phyloP scores from a whole-genome alignment of 2,113 vertebrate genomes.

The Nymphicus hollandicus region DNA sequence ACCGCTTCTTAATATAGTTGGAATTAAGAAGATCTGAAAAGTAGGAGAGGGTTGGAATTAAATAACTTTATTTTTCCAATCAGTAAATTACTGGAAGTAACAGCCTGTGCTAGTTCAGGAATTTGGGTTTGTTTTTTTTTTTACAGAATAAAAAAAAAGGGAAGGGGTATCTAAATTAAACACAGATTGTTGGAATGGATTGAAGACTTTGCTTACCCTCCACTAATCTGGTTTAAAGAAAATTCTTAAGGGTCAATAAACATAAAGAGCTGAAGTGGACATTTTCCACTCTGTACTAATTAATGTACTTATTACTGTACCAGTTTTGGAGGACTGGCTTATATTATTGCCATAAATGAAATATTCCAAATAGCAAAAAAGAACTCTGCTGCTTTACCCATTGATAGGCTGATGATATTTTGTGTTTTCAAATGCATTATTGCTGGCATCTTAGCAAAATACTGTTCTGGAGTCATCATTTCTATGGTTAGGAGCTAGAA shows the following conservation, averaged over 20 bases:
- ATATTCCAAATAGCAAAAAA: background rate
- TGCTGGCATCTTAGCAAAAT: background rate
- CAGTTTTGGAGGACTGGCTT: background rate
- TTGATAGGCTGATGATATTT: background rate
- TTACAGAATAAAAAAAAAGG: background rate
- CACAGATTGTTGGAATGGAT: background rate
- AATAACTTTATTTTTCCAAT: background rate
- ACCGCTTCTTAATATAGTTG: background rate
- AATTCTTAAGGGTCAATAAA: background rate
- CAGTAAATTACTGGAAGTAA: background rate
- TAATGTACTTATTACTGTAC: background rate
- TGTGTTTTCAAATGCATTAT: background rate
- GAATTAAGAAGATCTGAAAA: background rate
- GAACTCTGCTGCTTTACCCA: background rate
- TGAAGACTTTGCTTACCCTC: background rate
- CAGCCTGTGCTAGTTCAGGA: background rate
- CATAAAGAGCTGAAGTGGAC: background rate
- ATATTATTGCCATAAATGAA: background rate
- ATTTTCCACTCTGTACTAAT: background rate
- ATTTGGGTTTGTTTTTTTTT: background rate
- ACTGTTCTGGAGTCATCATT: background rate
- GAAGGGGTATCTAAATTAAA: background rate
- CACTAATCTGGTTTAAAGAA: background rate
- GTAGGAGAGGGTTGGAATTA: background rate
- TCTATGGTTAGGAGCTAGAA: background rate